phyloP scores from a whole-genome alignment of 1,140 invertebrate species.

The Orius insidiosus region DNA sequence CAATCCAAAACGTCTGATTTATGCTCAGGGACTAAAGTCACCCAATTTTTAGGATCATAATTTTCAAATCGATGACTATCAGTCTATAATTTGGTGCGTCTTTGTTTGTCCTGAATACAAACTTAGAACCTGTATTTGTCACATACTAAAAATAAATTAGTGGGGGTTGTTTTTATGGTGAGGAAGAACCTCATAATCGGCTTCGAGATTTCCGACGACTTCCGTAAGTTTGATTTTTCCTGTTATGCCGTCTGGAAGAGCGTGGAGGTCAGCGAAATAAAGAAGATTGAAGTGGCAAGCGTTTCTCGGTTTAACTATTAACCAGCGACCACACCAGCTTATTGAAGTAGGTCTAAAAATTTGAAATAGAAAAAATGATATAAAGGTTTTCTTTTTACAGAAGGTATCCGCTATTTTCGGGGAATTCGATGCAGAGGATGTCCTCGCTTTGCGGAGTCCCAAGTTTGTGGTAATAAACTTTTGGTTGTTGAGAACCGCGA shows the following conservation, averaged over 20 bases:
- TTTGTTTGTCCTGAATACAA: conserved; percentile 85
- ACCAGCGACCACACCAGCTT: conserved; percentile 80
- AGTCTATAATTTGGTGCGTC: conserved; percentile 79
- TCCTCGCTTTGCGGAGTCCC: conserved; percentile 81
- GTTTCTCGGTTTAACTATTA: conserved; percentile 59
- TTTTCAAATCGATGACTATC: conserved; percentile 74
- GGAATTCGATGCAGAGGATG: conserved; percentile 76
- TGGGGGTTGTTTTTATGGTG: too few relatives aligned
- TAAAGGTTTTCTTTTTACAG: conserved; percentile 44
- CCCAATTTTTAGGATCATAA: conserved; percentile 62
- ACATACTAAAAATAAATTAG: conserved; percentile 52
- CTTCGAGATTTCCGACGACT: conserved; percentile 78
- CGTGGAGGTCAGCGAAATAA: conserved; percentile 57
- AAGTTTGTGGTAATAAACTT: conserved; percentile 81
- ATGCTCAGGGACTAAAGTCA: conserved; percentile 68
- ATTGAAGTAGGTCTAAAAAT: conserved; percentile 55
- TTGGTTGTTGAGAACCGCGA: conserved; percentile 69
- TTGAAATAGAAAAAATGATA: conserved; percentile 8
- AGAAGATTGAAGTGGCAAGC: conserved; percentile 79
- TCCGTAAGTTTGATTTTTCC: conserved; percentile 47
- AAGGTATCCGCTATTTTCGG: conserved; percentile 78
- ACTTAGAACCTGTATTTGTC: conserved; percentile 68
- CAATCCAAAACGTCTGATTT: conserved; percentile 79
- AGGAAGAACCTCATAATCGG: conserved; percentile 62
- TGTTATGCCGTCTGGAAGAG: conserved; percentile 33